Conservation (phyloP, 2,113 vertebrate species). For the Agapornis roseicollis region DNA sequence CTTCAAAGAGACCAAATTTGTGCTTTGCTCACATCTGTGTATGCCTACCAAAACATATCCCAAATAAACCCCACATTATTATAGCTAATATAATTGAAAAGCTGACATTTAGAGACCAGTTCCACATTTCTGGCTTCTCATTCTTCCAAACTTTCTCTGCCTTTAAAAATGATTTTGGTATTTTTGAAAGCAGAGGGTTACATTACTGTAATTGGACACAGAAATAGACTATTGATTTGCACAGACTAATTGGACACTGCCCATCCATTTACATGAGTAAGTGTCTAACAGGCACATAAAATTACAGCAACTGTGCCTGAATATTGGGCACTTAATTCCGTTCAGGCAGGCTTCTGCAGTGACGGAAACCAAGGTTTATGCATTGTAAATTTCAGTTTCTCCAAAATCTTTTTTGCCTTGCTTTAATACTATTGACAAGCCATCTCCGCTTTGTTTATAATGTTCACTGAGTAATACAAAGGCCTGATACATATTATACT, state of each 20-base stretch:
- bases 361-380: background rate
- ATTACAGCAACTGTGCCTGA: background rate
- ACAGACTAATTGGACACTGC: background rate
- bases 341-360: background rate
- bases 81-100: background rate
- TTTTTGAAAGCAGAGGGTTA: background rate
- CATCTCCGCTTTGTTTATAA: background rate
- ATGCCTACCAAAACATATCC: background rate
- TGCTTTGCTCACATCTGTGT: background rate
- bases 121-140: background rate
- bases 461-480: background rate
- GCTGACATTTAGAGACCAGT: background rate
- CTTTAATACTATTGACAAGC: background rate
- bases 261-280: background rate
- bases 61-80: background rate
- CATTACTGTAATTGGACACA: background rate
- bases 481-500: background rate
- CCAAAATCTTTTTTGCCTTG: background rate
- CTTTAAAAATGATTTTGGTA: background rate
- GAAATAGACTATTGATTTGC: constrained; percentile 14
- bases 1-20: background rate
- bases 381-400: background rate
- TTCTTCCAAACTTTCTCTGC: background rate
- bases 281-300: background rate
- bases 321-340: background rate